A percentile compares a stretch with the other conserved stretches of the same genome.
Evolutionary conservation across 2,797 vertebrate species (phyloP).

Genomic region (Gallinago stenura): DNA sequence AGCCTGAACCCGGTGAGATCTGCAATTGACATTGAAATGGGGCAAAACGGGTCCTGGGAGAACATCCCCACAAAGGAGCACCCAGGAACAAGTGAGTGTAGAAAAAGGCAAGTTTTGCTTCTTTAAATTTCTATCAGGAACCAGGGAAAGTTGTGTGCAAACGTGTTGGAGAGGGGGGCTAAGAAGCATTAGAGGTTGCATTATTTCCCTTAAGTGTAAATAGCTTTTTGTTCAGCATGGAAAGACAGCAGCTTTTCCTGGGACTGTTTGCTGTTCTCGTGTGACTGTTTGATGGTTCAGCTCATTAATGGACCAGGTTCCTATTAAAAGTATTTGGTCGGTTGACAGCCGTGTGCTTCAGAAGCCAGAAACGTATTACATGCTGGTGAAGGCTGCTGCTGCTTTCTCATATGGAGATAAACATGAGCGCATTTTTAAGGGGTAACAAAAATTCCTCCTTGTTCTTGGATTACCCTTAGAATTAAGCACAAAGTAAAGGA

Average conservation of each 20-base stretch:
- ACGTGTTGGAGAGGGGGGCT: background rate
- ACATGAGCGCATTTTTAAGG: background rate
- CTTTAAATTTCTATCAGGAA: background rate
- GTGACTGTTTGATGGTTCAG: background rate
- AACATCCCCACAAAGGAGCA: background rate
- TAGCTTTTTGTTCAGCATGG: slow-evolving; percentile 23
- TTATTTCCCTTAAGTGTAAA: background rate
- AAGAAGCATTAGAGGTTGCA: background rate
- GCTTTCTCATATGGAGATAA: background rate
- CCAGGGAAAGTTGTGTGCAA: background rate
- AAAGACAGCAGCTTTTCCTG: slow-evolving; percentile 20
- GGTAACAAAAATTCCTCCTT: background rate
- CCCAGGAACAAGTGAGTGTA: background rate
- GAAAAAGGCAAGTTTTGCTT: background rate
- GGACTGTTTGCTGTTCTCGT: background rate
- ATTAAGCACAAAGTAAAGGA: background rate
- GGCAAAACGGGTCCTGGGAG: background rate
- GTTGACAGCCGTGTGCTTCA: background rate
- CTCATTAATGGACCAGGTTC: background rate
- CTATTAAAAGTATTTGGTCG: background rate
- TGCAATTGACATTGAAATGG: background rate
- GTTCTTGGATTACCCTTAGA: background rate
- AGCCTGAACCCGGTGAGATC: rapidly evolving
- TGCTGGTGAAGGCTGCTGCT: background rate
- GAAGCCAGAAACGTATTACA: background rate